A percentile compares a stretch with the other conserved stretches of the same genome.
Conservation (phyloP, 2,888 invertebrate species). For the Ormyrus labotus region DNA sequence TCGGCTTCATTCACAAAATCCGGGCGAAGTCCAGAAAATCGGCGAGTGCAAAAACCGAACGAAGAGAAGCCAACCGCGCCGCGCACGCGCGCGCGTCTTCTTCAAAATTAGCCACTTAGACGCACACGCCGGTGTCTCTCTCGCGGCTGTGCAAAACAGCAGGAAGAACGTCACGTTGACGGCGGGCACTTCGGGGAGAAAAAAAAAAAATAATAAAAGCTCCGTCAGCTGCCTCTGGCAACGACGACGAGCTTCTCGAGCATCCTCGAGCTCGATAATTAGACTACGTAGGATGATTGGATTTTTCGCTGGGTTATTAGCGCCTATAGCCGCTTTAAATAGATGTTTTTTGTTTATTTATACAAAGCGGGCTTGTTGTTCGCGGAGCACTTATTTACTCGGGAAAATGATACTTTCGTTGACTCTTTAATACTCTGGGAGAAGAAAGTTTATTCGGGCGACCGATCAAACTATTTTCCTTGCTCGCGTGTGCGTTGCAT, state of each 20-base stretch:
- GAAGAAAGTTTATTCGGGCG: too few species aligned
- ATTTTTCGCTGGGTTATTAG: too few species aligned
- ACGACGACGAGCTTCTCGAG: neutral
- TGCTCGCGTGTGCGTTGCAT: too few species aligned
- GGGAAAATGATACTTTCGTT: too few species aligned
- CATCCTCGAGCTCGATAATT: neutral
- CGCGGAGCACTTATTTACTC: too few species aligned
- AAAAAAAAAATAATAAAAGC: neutral
- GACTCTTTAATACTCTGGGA: too few species aligned
- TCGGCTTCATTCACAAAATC: slow-evolving; percentile 29
- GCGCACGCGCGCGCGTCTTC: slow-evolving; percentile 2
- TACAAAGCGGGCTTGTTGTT: too few species aligned
- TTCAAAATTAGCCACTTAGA: slow-evolving; percentile 47
- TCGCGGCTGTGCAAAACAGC: slow-evolving; percentile 32
- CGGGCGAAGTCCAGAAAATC: neutral
- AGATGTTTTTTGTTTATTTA: too few species aligned
- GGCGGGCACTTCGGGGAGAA: neutral
- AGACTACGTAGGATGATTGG: neutral
- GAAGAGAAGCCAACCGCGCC: neutral
- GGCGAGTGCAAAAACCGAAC: neutral
- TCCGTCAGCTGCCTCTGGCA: neutral
- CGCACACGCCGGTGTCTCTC: neutral
- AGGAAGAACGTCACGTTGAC: slow-evolving; percentile 13
- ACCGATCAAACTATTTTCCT: too few species aligned
- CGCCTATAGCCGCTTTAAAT: too few species aligned